A percentile compares a stretch with the other conserved stretches of the same genome.
phyloP scores from a whole-genome alignment of 64 coral and sea anemone species.

The Orbicella faveolata region DNA sequence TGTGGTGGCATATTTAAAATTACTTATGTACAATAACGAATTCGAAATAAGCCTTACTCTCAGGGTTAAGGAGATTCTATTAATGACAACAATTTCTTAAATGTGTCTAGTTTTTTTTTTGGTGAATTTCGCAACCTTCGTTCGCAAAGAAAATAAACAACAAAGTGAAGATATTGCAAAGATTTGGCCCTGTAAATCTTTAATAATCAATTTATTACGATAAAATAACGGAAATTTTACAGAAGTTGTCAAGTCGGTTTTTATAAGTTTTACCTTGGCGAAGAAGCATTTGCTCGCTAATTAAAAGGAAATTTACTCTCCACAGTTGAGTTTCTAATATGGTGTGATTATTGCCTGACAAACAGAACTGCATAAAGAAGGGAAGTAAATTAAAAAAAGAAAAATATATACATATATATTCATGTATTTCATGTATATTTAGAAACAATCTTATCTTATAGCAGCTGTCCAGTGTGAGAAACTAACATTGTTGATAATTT shows the following conservation, averaged over 20 bases:
- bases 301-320: background rate
- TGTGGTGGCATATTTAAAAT: background rate
- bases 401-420: background rate
- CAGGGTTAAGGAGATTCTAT: background rate
- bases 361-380: background rate
- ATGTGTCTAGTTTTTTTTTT: background rate
- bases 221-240: background rate
- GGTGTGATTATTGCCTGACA: background rate
- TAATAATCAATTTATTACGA: background rate
- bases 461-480: background rate
- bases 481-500: slow-evolving; percentile 1
- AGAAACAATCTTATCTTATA: background rate
- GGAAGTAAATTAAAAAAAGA: background rate
- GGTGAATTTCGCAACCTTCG: background rate
- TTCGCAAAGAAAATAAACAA: background rate
- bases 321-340: slow-evolving; percentile 1
- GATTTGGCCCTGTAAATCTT: background rate
- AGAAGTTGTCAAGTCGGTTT: background rate
- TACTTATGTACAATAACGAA: background rate
- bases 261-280: background rate
- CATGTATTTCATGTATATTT: background rate
- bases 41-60: background rate
- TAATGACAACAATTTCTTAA: background rate
- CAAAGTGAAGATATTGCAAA: background rate
- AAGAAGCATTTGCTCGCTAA: background rate